Evolutionary conservation across 2,113 vertebrate genomes (phyloP), one percentile per base, ranked within the genome.

Genomic region (Podilymbus podiceps): DNA sequence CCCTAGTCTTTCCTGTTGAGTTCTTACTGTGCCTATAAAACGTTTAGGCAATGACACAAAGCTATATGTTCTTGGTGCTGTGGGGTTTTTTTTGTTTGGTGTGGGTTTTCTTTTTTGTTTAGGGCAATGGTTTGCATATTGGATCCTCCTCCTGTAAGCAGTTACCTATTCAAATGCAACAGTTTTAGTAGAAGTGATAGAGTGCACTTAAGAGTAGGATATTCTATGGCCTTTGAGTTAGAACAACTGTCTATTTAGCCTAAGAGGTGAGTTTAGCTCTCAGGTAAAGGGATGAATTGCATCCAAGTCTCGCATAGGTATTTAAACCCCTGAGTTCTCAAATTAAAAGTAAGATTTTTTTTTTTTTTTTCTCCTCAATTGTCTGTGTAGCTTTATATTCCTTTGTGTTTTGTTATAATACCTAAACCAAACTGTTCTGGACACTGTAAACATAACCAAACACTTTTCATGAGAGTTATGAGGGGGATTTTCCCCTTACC

Each of bases 361-460:
- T 9, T 23, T 15, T 4, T 38, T 35, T 50, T 46, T 7, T 62
- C 2, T 49, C 2, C 2, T 4, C 2, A 38, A 38, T 38, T 6
- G 1, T 38, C n/a, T 52, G 9, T 27, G 72, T 52, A 12, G 10
- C 47, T 55, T 50, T 38, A 25, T 42, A 12, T 68, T 68, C 30
- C 4, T 86, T 47, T 69, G 14, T 30, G 11, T 38, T 60, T 66
- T 68, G 5, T 18, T 52, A 1, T 25, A 62, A 46, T 17, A 30
- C 23, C 12, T 64, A 35, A 62, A 66, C 4, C 3, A 3, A 84
- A 23, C 8, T 40, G 8, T 16, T 87, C 14, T 77, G 28, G 58
- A 14, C 3, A 15, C 10, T 71, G 15, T 13, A 25, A 64, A 42
- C 3, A 2, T 42, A 88, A 88, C 15, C 12, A 82, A 64, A 31